Evolutionary conservation across 92 coral and sea anemone genomes (phyloP), one percentile per base, ranked within the genome.

Genomic region (Umimayanthus chanpuru): DNA sequence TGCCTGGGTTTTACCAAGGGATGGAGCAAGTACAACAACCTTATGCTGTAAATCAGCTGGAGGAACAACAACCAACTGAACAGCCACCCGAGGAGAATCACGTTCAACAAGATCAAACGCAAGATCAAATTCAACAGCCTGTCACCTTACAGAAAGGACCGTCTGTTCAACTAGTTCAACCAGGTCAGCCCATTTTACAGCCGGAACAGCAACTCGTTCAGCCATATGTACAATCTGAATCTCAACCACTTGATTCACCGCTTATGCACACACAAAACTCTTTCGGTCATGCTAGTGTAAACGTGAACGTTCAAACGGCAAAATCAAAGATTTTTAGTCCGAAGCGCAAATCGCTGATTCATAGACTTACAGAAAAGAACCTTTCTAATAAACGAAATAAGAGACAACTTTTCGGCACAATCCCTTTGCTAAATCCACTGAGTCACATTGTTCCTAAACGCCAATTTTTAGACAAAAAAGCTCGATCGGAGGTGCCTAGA

Each of bases 341-440:
- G 36, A 65, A 82, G 58, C 39, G 16, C 65, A 89, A 82, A 49
- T 55, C 71, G 44, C 70, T 67, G 61, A 30, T 85, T 75, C 90
- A 81, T 21, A 70, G 71, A 50, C 73, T 75, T 14, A 88, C 49
- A 5, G 41, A 44, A 29, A 86, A 56, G 25, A 73, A 86, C 29
- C 77, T 84, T 32, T 28, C 8, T 9, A 73, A 78, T 66, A 87
- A 18, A 1, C 49, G 85, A 44, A 43, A 89, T 5, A 97, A 88
- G 86, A 89, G 98, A 72, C 99, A 97, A 78, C 75, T 97, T 68
- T 95, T 96, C 65, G 97, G 98, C 2, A 95, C 99, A 32, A 89
- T 95, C 23, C 99, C 98, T 26, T 89, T 97, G 89, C 79, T 95
- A 56, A 93, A 92, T 81, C 90, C 96, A 6, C 40, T 93, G 5